Evolutionary conservation across 1,140 invertebrate species (phyloP), one percentile per base, ranked within the genome.

Genomic region (Ceratosolen solmsi): DNA sequence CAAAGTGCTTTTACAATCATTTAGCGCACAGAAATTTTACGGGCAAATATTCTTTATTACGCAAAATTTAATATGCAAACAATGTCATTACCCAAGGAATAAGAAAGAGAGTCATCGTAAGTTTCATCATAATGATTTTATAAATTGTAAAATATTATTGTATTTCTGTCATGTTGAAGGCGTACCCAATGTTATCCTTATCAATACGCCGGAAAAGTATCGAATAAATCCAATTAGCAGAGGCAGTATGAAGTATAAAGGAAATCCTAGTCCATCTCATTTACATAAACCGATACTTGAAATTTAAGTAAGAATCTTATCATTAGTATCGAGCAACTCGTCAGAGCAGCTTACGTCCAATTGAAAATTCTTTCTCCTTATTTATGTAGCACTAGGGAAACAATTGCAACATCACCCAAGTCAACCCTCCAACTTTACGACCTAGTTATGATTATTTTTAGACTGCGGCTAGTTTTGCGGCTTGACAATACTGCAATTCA

Each of bases 221-320:
- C 17, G 33, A 15, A 33, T 2, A 63, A 63, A 33, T 63, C 30
- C 60, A 33, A 33, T 30, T 63, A 1, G 0, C 30, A 13, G 41
- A 13, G 41, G 5, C 41, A 13, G 41, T 46, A 13, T 46, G 41
- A 46, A 13, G 41, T 46, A 13, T 5, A 13, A 13, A 13, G 41
- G 41, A 13, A 13, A 13, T 36, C 36, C 9, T 65, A 2, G 20
- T 22, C 11, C 33, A 4, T 7, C 63, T 38, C 9, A 38, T 38
- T 68, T 38, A 68, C 63, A 13, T 68, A 38, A n/a, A 68, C 38
- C 33, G 33, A 68, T 68, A 38, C 4, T 38, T 11, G 17, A 5
- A 68, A 38, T 68, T 68, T 1, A 38, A 33, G n/a, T 38, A 68
- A 65, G 13, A 63, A 27, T 68, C 33, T 68, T 68, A 38, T 68